Base-by-base conservation (phyloP, 2,888 invertebrate genomes). In the Alentia gelatinosa region DNA sequence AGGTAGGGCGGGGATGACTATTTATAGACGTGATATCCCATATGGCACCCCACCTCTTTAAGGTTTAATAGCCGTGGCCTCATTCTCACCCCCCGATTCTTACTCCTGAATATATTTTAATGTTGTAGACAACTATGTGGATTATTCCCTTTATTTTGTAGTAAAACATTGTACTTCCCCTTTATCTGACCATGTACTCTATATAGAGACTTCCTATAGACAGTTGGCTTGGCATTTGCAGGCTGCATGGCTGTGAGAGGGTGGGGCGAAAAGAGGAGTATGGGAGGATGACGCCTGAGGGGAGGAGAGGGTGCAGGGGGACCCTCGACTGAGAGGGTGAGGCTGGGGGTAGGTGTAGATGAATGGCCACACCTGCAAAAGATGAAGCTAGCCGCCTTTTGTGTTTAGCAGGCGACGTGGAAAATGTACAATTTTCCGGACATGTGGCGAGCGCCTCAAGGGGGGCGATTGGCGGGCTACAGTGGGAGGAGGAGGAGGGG, bases 371-470 rank as follows among this genome's bases (percentile, higher is more conserved):
- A 86, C 86, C 86, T 86, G 86, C 86, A 42, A 47, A 86, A 86
- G 86, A 86, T 47, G 86, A 42, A 50, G 47, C 33, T 47, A 30
- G 86, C 4, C 50, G 47, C 19, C 42, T 86, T 86, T 47, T 86
- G 47, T 86, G 86, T 33, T 42, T 42, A 33, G 9, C 30, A 47
- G 35, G 42, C 50, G 47, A 30, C 30, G 47, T 47, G 86, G 86
- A 86, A 86, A 86, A 86, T 86, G 42, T 42, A 86, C 86, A 86
- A 86, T 86, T 86, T 86, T 47, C 47, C 47, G 47, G 42, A 42
- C 86, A 47, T 86, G 86, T 86, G 86, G 86, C 79, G 39, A 35
- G 35, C 12, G 68, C 30, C 68, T 30, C 5, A 68, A 26, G 79
- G 19, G 15, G 79, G 79, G 7, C 35, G 39, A 35, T 19, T 35